Evolutionary conservation across 2,113 vertebrate genomes (phyloP).

Genomic region (Axis porcinus): DNA sequence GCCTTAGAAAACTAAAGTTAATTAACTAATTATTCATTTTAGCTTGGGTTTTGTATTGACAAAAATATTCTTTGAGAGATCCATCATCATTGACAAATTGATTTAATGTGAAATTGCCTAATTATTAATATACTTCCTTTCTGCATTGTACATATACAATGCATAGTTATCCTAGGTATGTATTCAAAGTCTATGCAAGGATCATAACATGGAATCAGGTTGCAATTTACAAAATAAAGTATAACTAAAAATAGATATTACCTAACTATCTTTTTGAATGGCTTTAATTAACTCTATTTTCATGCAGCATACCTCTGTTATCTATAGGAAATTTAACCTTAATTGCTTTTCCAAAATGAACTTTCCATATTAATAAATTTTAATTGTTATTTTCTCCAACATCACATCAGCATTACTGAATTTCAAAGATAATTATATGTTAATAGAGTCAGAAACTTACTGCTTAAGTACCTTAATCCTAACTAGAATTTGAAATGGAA

Average conservation of each 20-base stretch:
- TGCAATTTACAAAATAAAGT: background rate
- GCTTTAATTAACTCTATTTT: background rate
- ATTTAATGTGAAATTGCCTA: constrained; percentile 42
- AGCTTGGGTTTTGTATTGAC: background rate
- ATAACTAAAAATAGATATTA: background rate
- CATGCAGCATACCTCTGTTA: background rate
- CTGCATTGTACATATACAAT: background rate
- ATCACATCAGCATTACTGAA: background rate
- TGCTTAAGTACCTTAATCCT: background rate
- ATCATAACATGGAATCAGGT: background rate
- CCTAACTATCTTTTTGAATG: background rate
- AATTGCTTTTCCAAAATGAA: background rate
- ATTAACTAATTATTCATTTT: constrained; percentile 46
- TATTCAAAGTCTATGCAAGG: background rate
- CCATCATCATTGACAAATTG: background rate
- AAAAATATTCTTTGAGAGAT: constrained; percentile 33
- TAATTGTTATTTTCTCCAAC: background rate
- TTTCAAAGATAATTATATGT: background rate
- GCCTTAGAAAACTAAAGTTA: constrained; percentile 17
- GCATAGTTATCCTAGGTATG: background rate
- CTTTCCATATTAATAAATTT: background rate
- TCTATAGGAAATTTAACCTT: background rate
- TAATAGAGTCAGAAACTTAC: background rate
- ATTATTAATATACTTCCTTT: background rate
- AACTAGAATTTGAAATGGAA: background rate